Evolutionary conservation across 2,888 invertebrate species (phyloP).

Genomic region (Leucania comma): DNA sequence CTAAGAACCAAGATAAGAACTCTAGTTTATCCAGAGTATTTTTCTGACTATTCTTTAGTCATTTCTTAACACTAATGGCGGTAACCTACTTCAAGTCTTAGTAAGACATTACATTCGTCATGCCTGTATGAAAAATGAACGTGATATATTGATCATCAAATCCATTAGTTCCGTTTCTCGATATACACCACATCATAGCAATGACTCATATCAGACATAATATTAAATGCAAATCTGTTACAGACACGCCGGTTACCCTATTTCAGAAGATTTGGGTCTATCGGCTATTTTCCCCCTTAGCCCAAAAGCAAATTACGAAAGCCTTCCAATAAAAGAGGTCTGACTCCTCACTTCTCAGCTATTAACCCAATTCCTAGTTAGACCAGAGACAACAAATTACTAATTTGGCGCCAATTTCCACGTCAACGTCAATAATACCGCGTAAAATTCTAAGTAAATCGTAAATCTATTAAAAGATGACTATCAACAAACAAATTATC

Average conservation of each 20-base stretch:
- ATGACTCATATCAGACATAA: constrained; percentile 33
- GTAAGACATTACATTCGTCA: constrained; percentile 33
- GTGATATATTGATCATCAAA: constrained; percentile 31
- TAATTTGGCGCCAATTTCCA: constrained; percentile 36
- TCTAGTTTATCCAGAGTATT: neutral
- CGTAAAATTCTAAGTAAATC: constrained; percentile 2
- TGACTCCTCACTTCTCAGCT: neutral
- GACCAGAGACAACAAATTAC: constrained; percentile 16
- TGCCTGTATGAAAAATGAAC: constrained; percentile 31
- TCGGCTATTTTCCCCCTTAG: neutral
- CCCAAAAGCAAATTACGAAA: neutral
- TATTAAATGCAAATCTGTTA: neutral
- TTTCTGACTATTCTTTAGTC: neutral
- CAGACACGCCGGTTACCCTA: neutral
- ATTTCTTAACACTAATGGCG: constrained; percentile 3
- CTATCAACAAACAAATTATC: constrained; percentile 63
- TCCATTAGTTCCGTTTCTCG: constrained; percentile 38
- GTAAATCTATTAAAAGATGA: constrained; percentile 35
- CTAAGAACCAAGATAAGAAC: neutral
- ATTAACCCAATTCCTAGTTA: neutral
- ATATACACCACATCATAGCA: neutral
- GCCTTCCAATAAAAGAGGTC: neutral
- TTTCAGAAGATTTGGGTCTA: neutral
- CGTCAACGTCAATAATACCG: constrained; percentile 29
- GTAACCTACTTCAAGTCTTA: constrained; percentile 14